Percentiles rank a stretch among this genome's conserved stretches.
Conservation (phyloP, 2,888 invertebrate genomes). For the Frankliniella intonsa region DNA sequence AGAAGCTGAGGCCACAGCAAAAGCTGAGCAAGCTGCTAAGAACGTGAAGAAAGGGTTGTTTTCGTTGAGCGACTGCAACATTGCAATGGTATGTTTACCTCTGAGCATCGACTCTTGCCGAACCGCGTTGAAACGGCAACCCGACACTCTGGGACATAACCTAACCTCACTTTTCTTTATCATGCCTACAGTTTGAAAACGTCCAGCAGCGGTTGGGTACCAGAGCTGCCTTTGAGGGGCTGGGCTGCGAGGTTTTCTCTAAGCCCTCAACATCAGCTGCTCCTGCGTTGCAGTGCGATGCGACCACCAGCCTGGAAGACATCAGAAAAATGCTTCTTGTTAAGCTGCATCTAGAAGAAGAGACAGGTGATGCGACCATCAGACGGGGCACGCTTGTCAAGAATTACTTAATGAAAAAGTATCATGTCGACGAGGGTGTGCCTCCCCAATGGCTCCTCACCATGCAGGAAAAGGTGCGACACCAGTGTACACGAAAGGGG, state of each 20-base stretch:
- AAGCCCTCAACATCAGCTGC: not conserved
- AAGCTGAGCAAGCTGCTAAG: not conserved
- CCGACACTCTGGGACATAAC: not conserved
- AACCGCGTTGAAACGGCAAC: too few relatives aligned
- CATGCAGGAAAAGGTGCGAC: not conserved
- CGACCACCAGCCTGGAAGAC: not conserved
- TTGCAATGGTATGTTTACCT: not conserved
- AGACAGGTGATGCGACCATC: not conserved
- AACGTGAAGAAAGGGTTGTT: not conserved
- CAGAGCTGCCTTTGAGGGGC: not conserved
- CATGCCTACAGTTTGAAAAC: not conserved
- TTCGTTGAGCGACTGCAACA: not conserved
- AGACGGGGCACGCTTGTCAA: not conserved
- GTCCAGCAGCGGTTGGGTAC: not conserved
- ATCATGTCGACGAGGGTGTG: not conserved
- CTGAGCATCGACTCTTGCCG: not conserved
- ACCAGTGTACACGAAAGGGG: not conserved
- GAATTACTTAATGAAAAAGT: not conserved
- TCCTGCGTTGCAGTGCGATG: not conserved
- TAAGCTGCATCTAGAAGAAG: not conserved
- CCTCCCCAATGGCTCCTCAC: not conserved
- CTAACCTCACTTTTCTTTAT: not conserved
- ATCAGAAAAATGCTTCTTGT: not conserved
- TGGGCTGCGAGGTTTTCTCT: not conserved
- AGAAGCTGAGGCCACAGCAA: not conserved